These are phyloP conservation scores for Pteronotus mesoamericanus DNA, from an alignment of 2,797 vertebrate genomes.

Conservation along the genomic window DNA sequence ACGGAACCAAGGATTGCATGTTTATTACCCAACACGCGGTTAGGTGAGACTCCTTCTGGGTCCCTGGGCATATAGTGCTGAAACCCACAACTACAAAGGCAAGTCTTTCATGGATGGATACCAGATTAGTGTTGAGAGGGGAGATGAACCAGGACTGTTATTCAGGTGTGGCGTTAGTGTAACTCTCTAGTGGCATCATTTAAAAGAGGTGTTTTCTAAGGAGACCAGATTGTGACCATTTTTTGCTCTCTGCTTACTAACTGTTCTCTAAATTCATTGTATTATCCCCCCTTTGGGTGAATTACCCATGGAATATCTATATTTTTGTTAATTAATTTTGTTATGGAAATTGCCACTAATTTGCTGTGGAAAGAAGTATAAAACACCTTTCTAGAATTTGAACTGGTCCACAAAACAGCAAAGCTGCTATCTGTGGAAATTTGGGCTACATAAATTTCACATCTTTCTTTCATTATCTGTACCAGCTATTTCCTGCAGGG, in stretches of 20 bases:
- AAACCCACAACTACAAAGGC: neutral
- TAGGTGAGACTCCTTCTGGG: neutral
- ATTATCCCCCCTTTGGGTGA: neutral
- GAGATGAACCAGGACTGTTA: neutral
- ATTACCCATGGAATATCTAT: neutral
- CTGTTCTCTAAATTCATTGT: neutral
- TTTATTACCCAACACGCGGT: neutral
- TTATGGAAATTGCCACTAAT: neutral
- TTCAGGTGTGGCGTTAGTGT: neutral
- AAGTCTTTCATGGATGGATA: neutral
- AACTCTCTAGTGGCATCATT: neutral
- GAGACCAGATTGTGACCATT: neutral
- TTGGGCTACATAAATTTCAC: neutral
- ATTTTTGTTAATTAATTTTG: neutral
- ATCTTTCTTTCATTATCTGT: neutral
- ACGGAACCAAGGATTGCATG: neutral
- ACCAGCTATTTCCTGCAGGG: constrained; percentile 16
- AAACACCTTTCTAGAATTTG: constrained; percentile 31
- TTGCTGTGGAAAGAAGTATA: neutral
- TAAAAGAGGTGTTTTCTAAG: constrained; percentile 20
- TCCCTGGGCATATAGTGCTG: neutral
- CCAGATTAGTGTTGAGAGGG: neutral
- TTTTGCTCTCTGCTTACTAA: neutral
- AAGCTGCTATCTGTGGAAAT: constrained; percentile 37
- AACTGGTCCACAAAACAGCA: constrained; percentile 26